Base-by-base conservation (phyloP, 2,113 vertebrate species). In the Cottus gobio region DNA sequence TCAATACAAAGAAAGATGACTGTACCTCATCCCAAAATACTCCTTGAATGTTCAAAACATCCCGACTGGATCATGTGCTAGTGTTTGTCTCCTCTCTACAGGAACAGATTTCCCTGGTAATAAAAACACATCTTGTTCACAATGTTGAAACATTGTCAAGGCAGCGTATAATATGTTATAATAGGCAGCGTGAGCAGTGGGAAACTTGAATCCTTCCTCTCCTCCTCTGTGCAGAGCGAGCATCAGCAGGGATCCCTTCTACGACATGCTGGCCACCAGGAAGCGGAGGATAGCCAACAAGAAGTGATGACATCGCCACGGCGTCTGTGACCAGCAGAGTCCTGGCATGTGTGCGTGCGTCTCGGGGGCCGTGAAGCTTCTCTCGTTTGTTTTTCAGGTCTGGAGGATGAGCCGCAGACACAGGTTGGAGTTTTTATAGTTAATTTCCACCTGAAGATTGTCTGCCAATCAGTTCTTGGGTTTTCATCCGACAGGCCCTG, bases 191-290 rank as follows among this genome's bases (percentile, higher is more conserved):
- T 39, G 37, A 39, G 12, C 39, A 42, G 24, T 8, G 16, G 20
- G 7, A 60, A 44, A 57, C n/a, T 20, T 48, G 0, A 22, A 44
- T 60, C 20, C 61, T 73, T 80, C 61, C 39, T 78, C 52, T 44
- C 66, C 74, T 50, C 18, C 20, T 22, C 22, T 22, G n/a, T 77
- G n/a, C 92, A 99, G 98, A 93, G 98, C 97, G 2, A 99, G 98
- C 88, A 99, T 99, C 95, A 99, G 97, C 92, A 97, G 96, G 87
- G 98, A 99, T 80, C 98, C 98, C 22, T 99, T 99, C 94, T 99
- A 99, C 7, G 98, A 99, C 91, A 99, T 99, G 98, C 87, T 99
- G 93, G 98, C 98, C 71, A 99, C 97, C 39, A 96, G 97, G 93
- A 99, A 99, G 83, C 93, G 97, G 84, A 96, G 98, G 92, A 97